Evolutionary conservation across 2,888 invertebrate species (phyloP).

Genomic region (Polydesmus complanatus): DNA sequence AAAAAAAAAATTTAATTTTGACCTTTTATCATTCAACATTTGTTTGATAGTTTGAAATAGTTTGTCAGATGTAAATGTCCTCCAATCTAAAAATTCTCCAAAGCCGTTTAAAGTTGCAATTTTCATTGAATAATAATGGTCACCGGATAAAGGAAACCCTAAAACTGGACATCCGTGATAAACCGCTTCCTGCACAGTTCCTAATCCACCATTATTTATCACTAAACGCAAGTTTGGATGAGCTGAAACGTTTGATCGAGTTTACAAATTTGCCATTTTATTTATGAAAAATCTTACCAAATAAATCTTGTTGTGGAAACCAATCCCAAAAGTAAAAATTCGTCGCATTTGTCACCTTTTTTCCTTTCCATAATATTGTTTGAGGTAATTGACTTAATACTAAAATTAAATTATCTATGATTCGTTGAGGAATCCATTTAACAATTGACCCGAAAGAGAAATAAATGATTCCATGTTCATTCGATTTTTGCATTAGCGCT

Average conservation of each 20-base stretch:
- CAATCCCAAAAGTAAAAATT: background rate
- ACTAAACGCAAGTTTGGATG: background rate
- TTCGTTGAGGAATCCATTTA: background rate
- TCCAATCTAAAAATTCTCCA: background rate
- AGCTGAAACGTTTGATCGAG: background rate
- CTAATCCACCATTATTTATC: background rate
- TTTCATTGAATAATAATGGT: background rate
- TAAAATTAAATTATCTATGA: background rate
- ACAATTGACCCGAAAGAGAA: background rate
- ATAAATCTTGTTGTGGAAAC: background rate
- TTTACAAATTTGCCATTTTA: background rate
- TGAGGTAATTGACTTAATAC: background rate
- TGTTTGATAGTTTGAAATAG: background rate
- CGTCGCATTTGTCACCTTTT: background rate
- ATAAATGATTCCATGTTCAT: background rate
- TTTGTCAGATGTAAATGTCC: background rate
- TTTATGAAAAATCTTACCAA: background rate
- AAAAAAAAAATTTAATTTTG: no score
- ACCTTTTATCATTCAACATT: background rate
- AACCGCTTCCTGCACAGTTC: background rate
- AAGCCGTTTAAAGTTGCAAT: background rate
- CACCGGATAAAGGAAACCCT: background rate
- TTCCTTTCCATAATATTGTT: background rate
- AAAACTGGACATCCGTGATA: background rate
- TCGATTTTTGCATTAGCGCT: background rate